These are phyloP conservation scores for Tetramorium simillimum DNA, from an alignment of 1,140 invertebrate genomes.

Conservation along the genomic window DNA sequence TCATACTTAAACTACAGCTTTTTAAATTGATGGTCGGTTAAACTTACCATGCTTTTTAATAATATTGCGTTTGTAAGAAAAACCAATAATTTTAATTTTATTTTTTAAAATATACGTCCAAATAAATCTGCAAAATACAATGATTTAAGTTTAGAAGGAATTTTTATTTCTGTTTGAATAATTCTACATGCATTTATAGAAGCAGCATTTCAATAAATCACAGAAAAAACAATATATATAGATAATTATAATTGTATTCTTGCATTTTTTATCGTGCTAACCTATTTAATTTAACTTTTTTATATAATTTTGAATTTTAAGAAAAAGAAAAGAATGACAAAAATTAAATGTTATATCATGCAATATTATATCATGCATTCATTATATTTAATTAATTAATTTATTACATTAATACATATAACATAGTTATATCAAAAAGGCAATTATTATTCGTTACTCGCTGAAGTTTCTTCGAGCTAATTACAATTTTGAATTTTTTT, in stretches of 20 bases:
- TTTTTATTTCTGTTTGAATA: not conserved
- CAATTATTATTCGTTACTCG: no score
- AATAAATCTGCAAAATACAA: not conserved
- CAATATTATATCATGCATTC: no score
- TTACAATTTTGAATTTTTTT: conserved; percentile 8
- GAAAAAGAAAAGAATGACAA: no score
- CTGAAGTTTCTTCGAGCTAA: not conserved
- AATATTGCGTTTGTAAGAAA: not conserved
- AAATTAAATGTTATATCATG: no score
- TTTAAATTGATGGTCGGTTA: not conserved
- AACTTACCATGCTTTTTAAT: not conserved
- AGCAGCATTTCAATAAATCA: not conserved
- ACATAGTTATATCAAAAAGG: no score
- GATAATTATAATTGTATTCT: no score
- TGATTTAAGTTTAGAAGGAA: not conserved
- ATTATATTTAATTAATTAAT: no score
- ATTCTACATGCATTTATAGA: not conserved
- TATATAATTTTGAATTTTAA: no score
- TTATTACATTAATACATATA: no score
- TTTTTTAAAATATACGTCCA: not conserved
- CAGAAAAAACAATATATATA: not conserved
- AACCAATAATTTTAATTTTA: not conserved
- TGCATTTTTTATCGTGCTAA: no score
- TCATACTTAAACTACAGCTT: conserved; percentile 2
- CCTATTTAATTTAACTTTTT: no score